Conservation (phyloP, 92 coral and sea anemone species). For the Porites cylindrica region DNA sequence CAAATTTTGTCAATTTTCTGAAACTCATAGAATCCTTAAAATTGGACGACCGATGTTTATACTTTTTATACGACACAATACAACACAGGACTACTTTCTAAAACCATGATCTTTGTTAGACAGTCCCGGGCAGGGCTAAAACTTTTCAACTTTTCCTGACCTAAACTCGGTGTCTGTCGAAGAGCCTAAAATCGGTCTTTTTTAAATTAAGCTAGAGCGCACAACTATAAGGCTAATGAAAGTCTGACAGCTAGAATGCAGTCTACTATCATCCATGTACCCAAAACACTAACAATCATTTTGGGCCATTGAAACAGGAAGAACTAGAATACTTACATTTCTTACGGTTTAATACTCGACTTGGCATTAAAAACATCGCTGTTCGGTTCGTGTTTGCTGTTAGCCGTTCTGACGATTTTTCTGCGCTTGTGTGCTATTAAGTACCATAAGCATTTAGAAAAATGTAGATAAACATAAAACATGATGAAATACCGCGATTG, state of each 20-base stretch:
- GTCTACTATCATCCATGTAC: no score
- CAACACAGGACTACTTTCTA: constrained; percentile 1
- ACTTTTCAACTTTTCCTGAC: not conserved
- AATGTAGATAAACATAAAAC: not conserved
- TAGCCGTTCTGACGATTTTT: no score
- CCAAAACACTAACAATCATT: no score
- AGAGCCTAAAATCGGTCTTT: constrained; percentile 1
- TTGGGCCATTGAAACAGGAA: no score
- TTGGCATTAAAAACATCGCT: no score
- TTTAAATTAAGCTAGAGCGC: not conserved
- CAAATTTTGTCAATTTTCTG: no score
- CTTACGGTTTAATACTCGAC: no score
- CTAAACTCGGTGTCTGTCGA: not conserved
- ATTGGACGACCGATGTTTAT: not conserved
- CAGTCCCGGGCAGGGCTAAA: constrained; percentile 5
- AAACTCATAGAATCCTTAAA: not conserved
- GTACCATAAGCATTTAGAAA: no score
- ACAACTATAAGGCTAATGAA: not conserved
- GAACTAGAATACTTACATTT: no score
- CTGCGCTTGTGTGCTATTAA: no score
- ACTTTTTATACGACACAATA: not conserved
- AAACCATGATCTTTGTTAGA: not conserved
- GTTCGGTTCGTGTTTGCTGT: no score
- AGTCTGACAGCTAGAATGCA: no score
- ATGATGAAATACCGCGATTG: constrained; percentile 6